phyloP scores from a whole-genome alignment of 2,113 vertebrate genomes.

The Cinclus mexicanus region DNA sequence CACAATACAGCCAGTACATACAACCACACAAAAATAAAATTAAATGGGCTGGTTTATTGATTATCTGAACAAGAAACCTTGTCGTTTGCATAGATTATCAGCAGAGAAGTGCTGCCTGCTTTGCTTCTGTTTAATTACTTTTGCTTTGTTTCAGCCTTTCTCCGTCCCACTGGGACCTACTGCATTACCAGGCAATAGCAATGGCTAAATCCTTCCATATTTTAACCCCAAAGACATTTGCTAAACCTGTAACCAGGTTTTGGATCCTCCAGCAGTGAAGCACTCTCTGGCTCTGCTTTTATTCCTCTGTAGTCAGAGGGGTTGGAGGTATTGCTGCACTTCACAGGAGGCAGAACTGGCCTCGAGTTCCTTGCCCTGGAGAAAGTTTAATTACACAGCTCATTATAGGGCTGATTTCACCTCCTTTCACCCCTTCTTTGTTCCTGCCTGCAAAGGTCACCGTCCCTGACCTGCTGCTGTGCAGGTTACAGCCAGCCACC shows the following conservation, averaged over 20 bases:
- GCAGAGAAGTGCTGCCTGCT: background rate
- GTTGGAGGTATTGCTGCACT: background rate
- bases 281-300: background rate
- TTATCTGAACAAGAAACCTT: conserved; percentile 2
- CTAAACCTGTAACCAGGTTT: background rate
- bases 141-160: conserved; percentile 16
- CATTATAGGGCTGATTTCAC: background rate
- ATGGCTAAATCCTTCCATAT: background rate
- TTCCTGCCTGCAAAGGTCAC: background rate
- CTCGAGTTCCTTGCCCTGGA: background rate
- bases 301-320: background rate
- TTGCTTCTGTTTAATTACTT: conserved; percentile 40
- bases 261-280: accelerated
- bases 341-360: background rate
- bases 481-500: background rate
- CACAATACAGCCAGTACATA: background rate
- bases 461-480: background rate
- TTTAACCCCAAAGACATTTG: background rate
- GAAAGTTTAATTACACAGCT: background rate
- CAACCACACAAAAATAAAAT: conserved; percentile 27
- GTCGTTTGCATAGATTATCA: conserved; percentile 49
- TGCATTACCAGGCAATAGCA: background rate
- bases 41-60: conserved; percentile 54
- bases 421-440: background rate
- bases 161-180: background rate